These are phyloP conservation scores for Ceuthmochares aereus DNA, from an alignment of 2,113 vertebrate genomes.

Conservation along the genomic window DNA sequence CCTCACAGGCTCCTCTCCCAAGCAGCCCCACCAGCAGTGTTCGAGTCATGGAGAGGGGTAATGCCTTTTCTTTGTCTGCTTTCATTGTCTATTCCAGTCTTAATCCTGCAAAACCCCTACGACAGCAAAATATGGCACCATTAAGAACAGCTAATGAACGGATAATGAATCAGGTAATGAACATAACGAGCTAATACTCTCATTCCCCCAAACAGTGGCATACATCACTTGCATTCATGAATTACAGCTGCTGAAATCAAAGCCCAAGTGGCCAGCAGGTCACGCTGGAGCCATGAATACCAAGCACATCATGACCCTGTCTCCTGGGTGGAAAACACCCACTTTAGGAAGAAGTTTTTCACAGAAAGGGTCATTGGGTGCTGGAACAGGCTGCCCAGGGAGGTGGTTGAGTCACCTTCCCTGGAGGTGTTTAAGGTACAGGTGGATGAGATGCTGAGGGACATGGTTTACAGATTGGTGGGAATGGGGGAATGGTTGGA, in stretches of 20 bases:
- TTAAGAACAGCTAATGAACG: conserved; percentile 33
- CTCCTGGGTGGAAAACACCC: background rate
- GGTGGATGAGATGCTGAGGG: no score
- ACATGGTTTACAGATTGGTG: no score
- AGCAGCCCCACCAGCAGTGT: background rate
- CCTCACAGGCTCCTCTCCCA: background rate
- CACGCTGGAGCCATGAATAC: rapidly evolving
- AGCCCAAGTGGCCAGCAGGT: background rate
- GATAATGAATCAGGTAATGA: background rate
- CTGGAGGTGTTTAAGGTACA: no score
- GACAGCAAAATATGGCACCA: background rate
- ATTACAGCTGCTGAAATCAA: background rate
- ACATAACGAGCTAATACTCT: background rate
- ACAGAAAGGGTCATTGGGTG: no score
- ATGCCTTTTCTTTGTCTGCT: background rate
- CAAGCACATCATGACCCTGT: rapidly evolving
- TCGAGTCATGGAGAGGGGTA: background rate
- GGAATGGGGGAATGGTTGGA: no score
- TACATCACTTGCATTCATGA: background rate
- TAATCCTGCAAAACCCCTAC: background rate
- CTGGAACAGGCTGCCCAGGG: no score
- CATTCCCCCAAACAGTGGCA: background rate
- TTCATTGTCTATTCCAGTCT: background rate
- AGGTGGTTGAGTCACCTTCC: no score
- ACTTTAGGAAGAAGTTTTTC: no score